Conservation (phyloP, 2,113 vertebrate species). For the Tragelaphus imberbis region DNA sequence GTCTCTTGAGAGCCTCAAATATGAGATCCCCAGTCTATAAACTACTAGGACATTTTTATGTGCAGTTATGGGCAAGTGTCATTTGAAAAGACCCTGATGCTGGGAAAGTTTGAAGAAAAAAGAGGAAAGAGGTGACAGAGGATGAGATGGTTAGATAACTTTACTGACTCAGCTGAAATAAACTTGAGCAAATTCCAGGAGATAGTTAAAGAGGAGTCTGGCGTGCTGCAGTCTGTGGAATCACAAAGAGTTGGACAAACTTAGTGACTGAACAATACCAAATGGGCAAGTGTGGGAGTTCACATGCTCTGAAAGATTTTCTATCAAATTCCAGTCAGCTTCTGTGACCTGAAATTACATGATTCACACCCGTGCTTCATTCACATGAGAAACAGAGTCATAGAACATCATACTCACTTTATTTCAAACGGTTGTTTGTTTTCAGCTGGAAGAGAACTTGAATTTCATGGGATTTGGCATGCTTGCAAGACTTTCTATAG, state of each 20-base stretch:
- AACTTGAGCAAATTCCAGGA: neutral
- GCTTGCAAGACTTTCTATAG: neutral
- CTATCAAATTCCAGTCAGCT: neutral
- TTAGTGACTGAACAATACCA: neutral
- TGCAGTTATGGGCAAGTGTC: neutral
- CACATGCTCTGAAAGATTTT: neutral
- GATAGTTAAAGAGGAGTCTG: neutral
- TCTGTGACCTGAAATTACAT: neutral
- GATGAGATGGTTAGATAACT: neutral
- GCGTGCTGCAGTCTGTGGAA: neutral
- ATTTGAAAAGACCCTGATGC: neutral
- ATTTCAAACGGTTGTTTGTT: neutral
- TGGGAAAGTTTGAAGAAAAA: neutral
- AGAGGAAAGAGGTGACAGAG: neutral
- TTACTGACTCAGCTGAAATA: neutral
- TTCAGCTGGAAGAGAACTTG: neutral
- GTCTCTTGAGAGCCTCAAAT: neutral
- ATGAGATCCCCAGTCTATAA: neutral
- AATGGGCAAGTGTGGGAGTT: neutral
- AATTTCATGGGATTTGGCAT: neutral
- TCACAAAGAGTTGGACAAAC: neutral
- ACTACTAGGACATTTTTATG: neutral
- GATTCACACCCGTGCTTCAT: neutral
- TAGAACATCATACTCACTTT: neutral
- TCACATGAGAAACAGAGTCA: neutral